Evolutionary conservation across 1,140 invertebrate genomes (phyloP).

Genomic region (Cotesia glomerata): DNA sequence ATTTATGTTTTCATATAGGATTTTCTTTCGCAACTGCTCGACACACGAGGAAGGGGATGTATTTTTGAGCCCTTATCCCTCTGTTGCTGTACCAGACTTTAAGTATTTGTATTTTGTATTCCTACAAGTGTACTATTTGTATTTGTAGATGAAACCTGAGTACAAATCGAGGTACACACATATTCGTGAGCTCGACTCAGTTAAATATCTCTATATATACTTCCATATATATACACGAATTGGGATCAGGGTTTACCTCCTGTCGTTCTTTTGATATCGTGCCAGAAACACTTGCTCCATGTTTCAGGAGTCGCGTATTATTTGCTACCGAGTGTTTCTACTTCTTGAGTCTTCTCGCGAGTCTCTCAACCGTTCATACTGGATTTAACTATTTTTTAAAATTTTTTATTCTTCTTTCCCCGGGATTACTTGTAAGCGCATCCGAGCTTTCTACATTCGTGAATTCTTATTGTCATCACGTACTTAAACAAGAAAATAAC

Average conservation of each 20-base stretch:
- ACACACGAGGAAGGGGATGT: no score
- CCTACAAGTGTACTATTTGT: no score
- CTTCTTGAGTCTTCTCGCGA: not conserved
- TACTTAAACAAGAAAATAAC: not conserved
- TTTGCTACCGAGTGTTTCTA: constrained; percentile 13
- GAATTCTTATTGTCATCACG: not conserved
- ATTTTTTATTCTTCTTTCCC: not conserved
- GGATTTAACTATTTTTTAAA: not conserved
- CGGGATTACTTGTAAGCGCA: not conserved
- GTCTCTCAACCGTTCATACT: constrained; percentile 1
- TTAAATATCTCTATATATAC: not conserved
- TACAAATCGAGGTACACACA: no score
- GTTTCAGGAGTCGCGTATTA: constrained; percentile 14
- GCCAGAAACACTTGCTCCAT: constrained; percentile 28
- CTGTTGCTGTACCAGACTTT: no score
- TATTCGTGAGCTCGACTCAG: no score
- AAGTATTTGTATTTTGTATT: no score
- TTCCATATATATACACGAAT: not conserved
- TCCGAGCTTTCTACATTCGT: not conserved
- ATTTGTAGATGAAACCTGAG: no score
- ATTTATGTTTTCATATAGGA: no score
- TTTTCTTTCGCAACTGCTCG: no score
- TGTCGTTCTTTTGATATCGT: constrained; percentile 29
- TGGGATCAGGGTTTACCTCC: constrained; percentile 8
- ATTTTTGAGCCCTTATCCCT: no score